These are phyloP conservation scores for Prunella strophiata DNA, from an alignment of 2,797 vertebrate species.

Conservation along the genomic window DNA sequence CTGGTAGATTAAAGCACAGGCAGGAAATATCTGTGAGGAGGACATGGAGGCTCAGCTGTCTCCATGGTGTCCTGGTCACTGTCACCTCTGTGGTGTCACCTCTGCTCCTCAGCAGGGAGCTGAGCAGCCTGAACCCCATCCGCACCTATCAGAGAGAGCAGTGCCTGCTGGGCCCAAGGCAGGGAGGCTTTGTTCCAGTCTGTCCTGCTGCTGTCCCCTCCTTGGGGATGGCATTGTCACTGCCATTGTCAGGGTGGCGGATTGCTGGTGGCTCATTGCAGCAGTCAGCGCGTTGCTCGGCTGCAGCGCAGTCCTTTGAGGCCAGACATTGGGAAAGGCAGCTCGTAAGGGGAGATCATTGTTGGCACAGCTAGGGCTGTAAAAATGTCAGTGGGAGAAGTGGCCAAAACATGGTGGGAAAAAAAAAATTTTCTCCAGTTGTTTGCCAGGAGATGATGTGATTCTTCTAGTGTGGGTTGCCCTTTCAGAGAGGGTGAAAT, in stretches of 20 bases:
- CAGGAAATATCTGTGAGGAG: not conserved
- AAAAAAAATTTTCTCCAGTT: not conserved
- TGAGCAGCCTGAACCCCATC: not conserved
- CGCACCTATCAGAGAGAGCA: not conserved
- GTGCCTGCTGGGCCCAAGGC: not conserved
- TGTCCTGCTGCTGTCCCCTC: not conserved
- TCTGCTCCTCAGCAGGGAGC: not conserved
- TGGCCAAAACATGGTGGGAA: not conserved
- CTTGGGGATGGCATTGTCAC: not conserved
- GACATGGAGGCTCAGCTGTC: accelerated
- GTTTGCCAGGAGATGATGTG: not conserved
- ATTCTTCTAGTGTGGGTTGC: not conserved
- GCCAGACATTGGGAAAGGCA: not conserved
- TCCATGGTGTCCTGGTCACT: accelerated
- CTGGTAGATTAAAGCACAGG: not conserved
- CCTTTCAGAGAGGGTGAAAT: not conserved
- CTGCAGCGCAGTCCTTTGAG: accelerated
- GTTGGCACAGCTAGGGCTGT: not conserved
- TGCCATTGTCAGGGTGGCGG: not conserved
- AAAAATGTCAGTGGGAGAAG: not conserved
- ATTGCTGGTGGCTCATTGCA: not conserved
- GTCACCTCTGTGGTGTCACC: too few relatives aligned
- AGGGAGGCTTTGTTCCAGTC: not conserved
- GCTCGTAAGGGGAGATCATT: accelerated
- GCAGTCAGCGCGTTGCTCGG: accelerated